A percentile compares a stretch with the other conserved stretches of the same genome.
These are phyloP conservation scores for Charaxes varanes DNA, from an alignment of 1,140 invertebrate species.

Conservation along the genomic window DNA sequence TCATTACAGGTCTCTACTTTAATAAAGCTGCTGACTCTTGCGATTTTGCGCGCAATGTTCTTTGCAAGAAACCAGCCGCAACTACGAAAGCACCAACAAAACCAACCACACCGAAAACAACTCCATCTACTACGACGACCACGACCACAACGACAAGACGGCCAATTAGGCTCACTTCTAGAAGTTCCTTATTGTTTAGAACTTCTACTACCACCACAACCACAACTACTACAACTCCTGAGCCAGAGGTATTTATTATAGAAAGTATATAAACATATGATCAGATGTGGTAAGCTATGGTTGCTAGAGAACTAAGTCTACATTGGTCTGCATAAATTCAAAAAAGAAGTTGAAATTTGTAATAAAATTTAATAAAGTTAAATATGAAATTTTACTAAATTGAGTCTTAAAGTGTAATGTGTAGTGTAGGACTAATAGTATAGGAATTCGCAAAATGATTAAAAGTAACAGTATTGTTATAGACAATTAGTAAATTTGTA, in stretches of 20 bases:
- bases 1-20: slow-evolving; percentile 85
- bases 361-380: too few relatives aligned
- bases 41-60: slow-evolving; percentile 91
- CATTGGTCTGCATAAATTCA: too few relatives aligned
- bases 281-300: too few relatives aligned
- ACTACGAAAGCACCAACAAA: slow-evolving; percentile 73
- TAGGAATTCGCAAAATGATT: too few relatives aligned
- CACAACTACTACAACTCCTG: slow-evolving; percentile 30
- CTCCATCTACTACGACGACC: slow-evolving; percentile 66
- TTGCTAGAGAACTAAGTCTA: too few relatives aligned
- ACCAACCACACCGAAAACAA: slow-evolving; percentile 67
- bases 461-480: too few relatives aligned
- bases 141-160: slow-evolving; percentile 63
- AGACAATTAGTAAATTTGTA: too few relatives aligned
- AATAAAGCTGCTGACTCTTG: slow-evolving; percentile 94
- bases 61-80: slow-evolving; percentile 77
- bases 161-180: slow-evolving; percentile 56
- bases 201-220: slow-evolving; percentile 65
- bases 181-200: slow-evolving; percentile 47
- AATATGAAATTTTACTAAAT: too few relatives aligned
- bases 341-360: too few relatives aligned
- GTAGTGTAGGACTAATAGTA: too few relatives aligned
- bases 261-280: too few relatives aligned
- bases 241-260: slow-evolving; percentile 42
- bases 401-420: too few relatives aligned